Conservation (phyloP, 2,888 invertebrate species). For the Desoria tigrina region DNA sequence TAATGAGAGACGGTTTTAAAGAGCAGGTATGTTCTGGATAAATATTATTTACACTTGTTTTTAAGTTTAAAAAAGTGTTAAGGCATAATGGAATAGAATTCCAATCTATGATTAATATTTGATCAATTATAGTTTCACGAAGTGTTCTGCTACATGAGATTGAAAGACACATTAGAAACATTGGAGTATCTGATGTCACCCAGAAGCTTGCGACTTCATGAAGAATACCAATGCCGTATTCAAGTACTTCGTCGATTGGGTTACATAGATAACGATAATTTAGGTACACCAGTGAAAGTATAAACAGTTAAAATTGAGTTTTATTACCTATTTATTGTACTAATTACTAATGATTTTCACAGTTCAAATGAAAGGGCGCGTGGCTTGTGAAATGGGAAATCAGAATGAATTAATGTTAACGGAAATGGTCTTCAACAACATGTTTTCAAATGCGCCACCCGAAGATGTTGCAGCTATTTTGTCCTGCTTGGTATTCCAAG, state of each 20-base stretch:
- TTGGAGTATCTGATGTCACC: conserved; percentile 78
- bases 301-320: too few relatives aligned
- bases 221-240: conserved; percentile 83
- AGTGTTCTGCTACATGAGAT: conserved; percentile 62
- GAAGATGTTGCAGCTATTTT: conserved; percentile 92
- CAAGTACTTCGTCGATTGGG: conserved; percentile 73
- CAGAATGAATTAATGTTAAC: conserved; percentile 87
- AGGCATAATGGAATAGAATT: too few relatives aligned
- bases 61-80: too few relatives aligned
- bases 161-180: conserved; percentile 65
- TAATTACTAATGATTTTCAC: too few relatives aligned
- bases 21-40: conserved; percentile 3
- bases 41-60: too few relatives aligned
- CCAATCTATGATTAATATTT: too few relatives aligned
- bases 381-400: conserved; percentile 82
- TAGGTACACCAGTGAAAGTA: conserved; percentile 61
- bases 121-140: conserved; percentile 70
- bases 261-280: conserved; percentile 72
- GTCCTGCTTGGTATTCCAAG: conserved; percentile 90
- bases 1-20: background rate
- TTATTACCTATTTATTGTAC: conserved; percentile 7
- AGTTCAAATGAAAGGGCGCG: conserved; percentile 79
- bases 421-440: conserved; percentile 82
- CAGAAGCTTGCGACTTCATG: conserved; percentile 80
- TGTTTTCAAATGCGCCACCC: conserved; percentile 79